Conservation (phyloP, 92 coral and sea anemone genomes). For the Parazoanthus darwini region DNA sequence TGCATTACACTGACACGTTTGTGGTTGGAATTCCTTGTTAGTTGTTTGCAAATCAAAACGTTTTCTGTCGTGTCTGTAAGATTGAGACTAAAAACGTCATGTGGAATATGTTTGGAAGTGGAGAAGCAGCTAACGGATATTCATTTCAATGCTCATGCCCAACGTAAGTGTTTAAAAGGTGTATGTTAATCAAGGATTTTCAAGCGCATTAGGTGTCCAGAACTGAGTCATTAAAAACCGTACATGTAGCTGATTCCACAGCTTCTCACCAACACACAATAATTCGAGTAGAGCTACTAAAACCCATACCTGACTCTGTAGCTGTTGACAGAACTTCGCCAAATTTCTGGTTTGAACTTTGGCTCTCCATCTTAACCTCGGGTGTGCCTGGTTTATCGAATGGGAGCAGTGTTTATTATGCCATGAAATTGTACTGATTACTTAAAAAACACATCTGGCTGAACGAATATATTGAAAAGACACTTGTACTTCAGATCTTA, state of each 20-base stretch:
- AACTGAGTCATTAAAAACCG: background rate
- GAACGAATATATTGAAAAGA: no score
- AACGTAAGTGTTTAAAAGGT: no score
- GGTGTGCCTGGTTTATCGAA: conserved; percentile 8
- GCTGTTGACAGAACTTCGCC: conserved; percentile 23
- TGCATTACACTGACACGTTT: no score
- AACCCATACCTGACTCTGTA: conserved; percentile 26
- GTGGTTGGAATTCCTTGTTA: no score
- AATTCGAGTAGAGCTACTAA: background rate
- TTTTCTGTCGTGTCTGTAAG: background rate
- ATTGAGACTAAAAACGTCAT: background rate
- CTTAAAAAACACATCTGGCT: background rate
- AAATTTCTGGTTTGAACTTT: background rate
- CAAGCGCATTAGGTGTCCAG: background rate
- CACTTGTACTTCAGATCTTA: background rate
- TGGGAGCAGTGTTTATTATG: background rate
- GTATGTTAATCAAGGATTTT: no score
- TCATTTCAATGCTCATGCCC: background rate
- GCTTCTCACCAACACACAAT: no score
- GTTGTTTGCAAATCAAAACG: no score
- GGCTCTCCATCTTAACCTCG: background rate
- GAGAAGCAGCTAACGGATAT: background rate
- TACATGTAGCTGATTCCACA: no score
- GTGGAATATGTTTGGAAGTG: background rate
- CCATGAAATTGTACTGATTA: background rate